Base-by-base conservation (phyloP, 2,888 invertebrate genomes). In the Chloromyia formosa region DNA sequence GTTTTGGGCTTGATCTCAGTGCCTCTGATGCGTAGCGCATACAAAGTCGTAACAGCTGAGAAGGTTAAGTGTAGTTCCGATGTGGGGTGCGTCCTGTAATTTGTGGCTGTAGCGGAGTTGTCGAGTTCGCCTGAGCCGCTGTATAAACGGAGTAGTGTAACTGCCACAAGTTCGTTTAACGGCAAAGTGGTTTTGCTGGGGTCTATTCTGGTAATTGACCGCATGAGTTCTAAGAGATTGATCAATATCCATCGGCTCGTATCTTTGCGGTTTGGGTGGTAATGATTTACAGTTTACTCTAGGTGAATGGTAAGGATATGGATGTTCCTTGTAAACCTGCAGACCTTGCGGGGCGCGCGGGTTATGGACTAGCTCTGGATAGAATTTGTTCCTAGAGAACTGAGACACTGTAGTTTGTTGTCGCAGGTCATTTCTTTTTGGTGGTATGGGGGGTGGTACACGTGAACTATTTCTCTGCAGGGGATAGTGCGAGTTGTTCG, bases 181-280 rank as follows among this genome's bases (percentile, higher is more conserved):
- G 27, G 27, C 27, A 2, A 35, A 35, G 7, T 2, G 27, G 27
- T 35, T 60, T 60, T 22, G 23, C 5, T 10, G 10, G 10, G 60
- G 60, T 27, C 22, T 60, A 27, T 60, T 60, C 23, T 60, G 23
- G 27, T 60, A 60, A 27, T 60, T 60, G 10, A 60, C 14, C 14
- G 60, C 27, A 23, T 60, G 60, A 22, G 60, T 23, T 27, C 60
- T 60, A 14, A 60, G 20, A n/a, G 60, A 23, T 10, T 12, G 60
- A 27, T 60, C 23, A 10, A 60, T n/a, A 23, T 60, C 60, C 12
- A 60, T 60, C 5, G 60, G 60, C 27, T 60, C 60, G 14, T 23
- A 5, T 27, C 60, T 20, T 60, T 2, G 60, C n/a, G 23, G 60
- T n/a, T 60, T 60, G 3, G 20, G 58, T 58, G 20, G 58, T 10